Percentiles rank a stretch among this genome's conserved stretches.
phyloP scores from a whole-genome alignment of 2,888 invertebrate species.

The Chrysopilus asiliformis region DNA sequence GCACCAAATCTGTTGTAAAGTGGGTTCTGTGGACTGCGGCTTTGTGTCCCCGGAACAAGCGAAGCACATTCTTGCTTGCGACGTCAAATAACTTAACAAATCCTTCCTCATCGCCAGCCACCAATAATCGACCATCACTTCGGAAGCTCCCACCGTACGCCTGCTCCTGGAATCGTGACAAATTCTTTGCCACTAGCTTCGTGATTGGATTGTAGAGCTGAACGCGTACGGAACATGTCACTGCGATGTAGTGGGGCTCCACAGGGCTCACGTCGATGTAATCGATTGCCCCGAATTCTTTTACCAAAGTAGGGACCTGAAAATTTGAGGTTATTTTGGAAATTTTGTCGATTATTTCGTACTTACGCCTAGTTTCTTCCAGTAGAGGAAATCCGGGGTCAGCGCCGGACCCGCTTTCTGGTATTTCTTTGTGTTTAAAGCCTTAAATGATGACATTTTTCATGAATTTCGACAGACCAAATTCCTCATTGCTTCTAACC shows the following conservation, averaged over 20 bases:
- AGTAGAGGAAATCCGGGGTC: too few relatives aligned
- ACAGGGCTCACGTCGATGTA: slow-evolving; percentile 81
- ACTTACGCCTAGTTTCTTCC: too few relatives aligned
- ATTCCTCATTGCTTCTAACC: too few relatives aligned
- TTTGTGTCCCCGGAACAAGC: slow-evolving; percentile 75
- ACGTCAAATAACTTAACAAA: slow-evolving; percentile 81
- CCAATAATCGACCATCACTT: slow-evolving; percentile 66
- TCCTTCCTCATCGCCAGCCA: slow-evolving; percentile 83
- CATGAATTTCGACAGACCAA: too few relatives aligned
- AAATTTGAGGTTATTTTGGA: too few relatives aligned
- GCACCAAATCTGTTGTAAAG: slow-evolving; percentile 65
- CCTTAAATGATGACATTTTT: too few relatives aligned
- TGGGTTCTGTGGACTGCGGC: slow-evolving; percentile 66
- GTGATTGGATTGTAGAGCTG: slow-evolving; percentile 79
- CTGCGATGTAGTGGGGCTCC: slow-evolving; percentile 82
- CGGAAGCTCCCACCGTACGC: slow-evolving; percentile 79
- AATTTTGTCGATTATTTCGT: too few relatives aligned
- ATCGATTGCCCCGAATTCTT: too few relatives aligned
- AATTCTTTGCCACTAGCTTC: slow-evolving; percentile 65
- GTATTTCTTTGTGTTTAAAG: too few relatives aligned
- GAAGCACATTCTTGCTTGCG: slow-evolving; percentile 61
- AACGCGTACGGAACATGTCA: slow-evolving; percentile 82
- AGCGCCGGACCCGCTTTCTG: too few relatives aligned
- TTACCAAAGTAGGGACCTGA: too few relatives aligned
- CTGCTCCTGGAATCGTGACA: slow-evolving; percentile 67